These are phyloP conservation scores for Drosophila cognata DNA, from an alignment of 2,888 invertebrate species.

Conservation along the genomic window DNA sequence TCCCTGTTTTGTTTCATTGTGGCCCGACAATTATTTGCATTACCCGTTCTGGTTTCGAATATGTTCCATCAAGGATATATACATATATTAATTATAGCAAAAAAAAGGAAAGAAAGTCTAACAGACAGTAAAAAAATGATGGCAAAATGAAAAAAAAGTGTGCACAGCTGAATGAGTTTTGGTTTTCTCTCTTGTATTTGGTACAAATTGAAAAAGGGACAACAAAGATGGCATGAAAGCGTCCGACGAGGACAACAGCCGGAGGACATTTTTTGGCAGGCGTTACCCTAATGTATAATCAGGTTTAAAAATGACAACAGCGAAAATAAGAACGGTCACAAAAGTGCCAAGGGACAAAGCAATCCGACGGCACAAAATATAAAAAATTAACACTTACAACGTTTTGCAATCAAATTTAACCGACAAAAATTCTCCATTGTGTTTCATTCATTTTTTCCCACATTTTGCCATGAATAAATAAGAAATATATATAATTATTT, in stretches of 20 bases:
- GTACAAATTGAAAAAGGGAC: constrained; percentile 71
- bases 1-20: constrained; percentile 29
- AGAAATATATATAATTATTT: not conserved
- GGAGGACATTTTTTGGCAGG: constrained; percentile 44
- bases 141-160: constrained; percentile 14
- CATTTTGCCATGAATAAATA: not conserved
- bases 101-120: constrained; percentile 15
- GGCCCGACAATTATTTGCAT: constrained; percentile 64
- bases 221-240: constrained; percentile 54
- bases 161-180: constrained; percentile 72
- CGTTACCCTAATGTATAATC: constrained; percentile 66
- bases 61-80: constrained; percentile 58
- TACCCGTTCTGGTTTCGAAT: constrained; percentile 57
- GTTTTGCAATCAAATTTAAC: constrained; percentile 65
- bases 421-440: constrained; percentile 35
- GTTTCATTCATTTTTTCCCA: constrained; percentile 2
- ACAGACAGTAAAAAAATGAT: constrained; percentile 31
- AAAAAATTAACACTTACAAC: constrained; percentile 71
- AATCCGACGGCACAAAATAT: constrained; percentile 52
- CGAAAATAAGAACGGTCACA: constrained; percentile 59
- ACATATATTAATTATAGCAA: constrained; percentile 70
- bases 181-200: constrained; percentile 34
- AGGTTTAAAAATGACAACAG: constrained; percentile 69
- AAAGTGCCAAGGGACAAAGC: constrained; percentile 60
- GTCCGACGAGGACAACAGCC: constrained; percentile 33